Conservation (phyloP, 2,113 vertebrate genomes). For the Rhadina sibilatrix region DNA sequence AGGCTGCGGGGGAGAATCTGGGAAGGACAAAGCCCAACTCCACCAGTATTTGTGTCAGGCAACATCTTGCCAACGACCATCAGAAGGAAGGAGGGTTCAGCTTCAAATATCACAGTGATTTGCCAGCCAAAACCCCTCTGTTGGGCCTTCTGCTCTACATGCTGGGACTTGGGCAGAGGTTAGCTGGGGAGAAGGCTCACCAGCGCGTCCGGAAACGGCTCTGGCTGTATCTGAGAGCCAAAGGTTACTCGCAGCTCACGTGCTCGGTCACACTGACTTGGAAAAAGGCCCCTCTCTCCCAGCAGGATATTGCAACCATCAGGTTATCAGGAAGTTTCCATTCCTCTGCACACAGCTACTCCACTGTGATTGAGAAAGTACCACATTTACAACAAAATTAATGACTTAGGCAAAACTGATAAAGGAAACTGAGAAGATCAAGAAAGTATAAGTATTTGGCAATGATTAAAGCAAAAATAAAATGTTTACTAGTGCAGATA, state of each 20-base stretch:
- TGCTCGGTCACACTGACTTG: not conserved
- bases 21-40: not conserved
- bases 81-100: not conserved
- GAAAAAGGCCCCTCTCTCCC: not conserved
- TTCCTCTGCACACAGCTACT: not conserved
- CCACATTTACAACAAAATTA: not conserved
- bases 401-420: not conserved
- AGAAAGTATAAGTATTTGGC: not conserved
- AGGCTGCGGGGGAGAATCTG: not conserved
- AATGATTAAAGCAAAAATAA: not conserved
- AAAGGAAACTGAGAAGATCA: not conserved
- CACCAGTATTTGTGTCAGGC: not conserved
- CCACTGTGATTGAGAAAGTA: not conserved
- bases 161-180: not conserved
- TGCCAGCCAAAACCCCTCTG: not conserved
- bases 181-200: fast-evolving
- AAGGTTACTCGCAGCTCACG: not conserved
- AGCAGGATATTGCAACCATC: not conserved
- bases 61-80: not conserved
- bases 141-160: not conserved
- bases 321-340: not conserved
- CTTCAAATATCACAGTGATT: not conserved
- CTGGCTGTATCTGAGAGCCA: not conserved
- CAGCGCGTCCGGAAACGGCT: fast-evolving
- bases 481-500: not conserved